Conservation (phyloP, 2,888 invertebrate genomes). For the Chydorus sphaericus region DNA sequence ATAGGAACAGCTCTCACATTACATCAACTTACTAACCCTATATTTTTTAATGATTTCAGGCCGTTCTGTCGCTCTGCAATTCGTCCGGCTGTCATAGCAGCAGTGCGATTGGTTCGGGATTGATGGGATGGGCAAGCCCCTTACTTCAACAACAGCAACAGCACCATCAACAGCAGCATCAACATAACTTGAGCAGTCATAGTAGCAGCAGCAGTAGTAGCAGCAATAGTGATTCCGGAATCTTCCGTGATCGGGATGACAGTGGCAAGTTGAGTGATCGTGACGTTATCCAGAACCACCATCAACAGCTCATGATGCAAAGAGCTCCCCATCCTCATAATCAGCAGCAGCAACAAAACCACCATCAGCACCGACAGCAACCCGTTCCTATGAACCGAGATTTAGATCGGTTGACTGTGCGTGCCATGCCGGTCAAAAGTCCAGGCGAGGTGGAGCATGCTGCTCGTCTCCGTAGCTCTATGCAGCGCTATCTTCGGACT, state of each 20-base stretch:
- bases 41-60: neutral
- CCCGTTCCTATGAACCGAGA: slow-evolving; percentile 7
- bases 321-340: too few relatives aligned
- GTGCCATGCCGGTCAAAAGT: slow-evolving; percentile 30
- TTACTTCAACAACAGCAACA: slow-evolving; percentile 7
- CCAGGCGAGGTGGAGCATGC: slow-evolving; percentile 14
- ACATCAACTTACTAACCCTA: neutral
- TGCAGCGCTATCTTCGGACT: slow-evolving; percentile 4
- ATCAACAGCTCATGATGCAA: slow-evolving; percentile 12
- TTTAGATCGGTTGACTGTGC: slow-evolving; percentile 39
- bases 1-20: too few relatives aligned
- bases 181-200: slow-evolving; percentile 7
- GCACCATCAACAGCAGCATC: slow-evolving; percentile 35
- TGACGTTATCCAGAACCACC: slow-evolving; percentile 16
- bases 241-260: slow-evolving; percentile 76
- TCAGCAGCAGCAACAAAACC: slow-evolving; percentile 11
- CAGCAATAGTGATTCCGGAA: slow-evolving; percentile 88
- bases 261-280: slow-evolving; percentile 46
- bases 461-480: slow-evolving; percentile 12
- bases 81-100: slow-evolving; percentile 9
- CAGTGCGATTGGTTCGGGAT: slow-evolving; percentile 2
- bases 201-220: slow-evolving; percentile 31
- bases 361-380: slow-evolving; percentile 8
- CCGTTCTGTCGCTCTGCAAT: slow-evolving; percentile 7
- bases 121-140: slow-evolving; percentile 9